Evolutionary conservation across 2,888 invertebrate genomes (phyloP).

Genomic region (Campoplex nolae): DNA sequence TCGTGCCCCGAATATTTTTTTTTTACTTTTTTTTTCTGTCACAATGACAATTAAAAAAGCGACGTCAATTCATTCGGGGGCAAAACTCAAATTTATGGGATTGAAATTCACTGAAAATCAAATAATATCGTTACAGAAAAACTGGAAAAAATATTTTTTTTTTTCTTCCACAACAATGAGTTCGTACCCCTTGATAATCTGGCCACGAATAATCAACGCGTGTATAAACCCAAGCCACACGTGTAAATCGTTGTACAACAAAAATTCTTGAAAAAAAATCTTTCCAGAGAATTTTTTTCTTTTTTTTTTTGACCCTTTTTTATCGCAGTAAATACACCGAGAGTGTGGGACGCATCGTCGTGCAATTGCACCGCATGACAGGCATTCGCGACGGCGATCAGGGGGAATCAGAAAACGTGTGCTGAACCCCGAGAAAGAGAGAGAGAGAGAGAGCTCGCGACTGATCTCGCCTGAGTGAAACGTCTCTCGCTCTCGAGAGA

Average conservation of each 20-base stretch:
- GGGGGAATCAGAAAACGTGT: conserved; percentile 32
- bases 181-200: not conserved
- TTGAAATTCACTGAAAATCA: too few relatives aligned
- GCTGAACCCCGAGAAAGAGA: conserved; percentile 4
- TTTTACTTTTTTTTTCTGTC: not conserved
- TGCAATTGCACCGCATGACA: conserved; percentile 39
- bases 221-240: not conserved
- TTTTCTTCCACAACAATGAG: not conserved
- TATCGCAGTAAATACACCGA: conserved; percentile 34
- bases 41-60: not conserved
- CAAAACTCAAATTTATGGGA: not conserved
- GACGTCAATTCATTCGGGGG: not conserved
- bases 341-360: conserved; percentile 63
- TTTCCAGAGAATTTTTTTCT: conserved; percentile 24
- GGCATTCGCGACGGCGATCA: conserved; percentile 33
- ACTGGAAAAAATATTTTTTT: not conserved
- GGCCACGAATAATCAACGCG: not conserved
- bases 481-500: conserved; percentile 21
- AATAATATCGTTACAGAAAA: too few relatives aligned
- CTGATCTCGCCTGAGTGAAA: conserved; percentile 57
- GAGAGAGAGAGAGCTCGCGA: not conserved
- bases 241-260: not conserved
- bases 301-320: conserved; percentile 26
- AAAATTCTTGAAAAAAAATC: not conserved
- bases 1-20: not conserved